A percentile compares a stretch with the other conserved stretches of the same genome.
Conservation (phyloP, 2,888 invertebrate genomes). For the Odontothrips loti region DNA sequence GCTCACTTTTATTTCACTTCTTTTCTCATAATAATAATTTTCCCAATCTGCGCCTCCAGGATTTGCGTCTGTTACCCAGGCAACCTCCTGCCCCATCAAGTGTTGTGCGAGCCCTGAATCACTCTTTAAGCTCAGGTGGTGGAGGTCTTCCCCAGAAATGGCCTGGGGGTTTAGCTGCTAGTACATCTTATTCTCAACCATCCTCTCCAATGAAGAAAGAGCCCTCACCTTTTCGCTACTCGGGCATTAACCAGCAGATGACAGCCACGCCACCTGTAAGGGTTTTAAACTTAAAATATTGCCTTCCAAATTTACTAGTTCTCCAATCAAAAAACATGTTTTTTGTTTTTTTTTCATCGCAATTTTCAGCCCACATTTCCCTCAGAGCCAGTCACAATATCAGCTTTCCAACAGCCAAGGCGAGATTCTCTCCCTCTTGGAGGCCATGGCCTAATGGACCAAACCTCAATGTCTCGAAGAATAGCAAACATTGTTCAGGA, state of each 20-base stretch:
- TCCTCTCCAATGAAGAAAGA: constrained; percentile 67
- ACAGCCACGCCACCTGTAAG: constrained; percentile 14
- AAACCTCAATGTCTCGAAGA: constrained; percentile 33
- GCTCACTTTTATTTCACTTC: not conserved
- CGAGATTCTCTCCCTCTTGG: constrained; percentile 11
- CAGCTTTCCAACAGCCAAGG: constrained; percentile 41
- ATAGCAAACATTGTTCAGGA: constrained; percentile 46
- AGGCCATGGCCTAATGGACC: not conserved
- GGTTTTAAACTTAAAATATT: not conserved
- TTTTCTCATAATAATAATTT: not conserved
- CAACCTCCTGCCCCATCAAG: constrained; percentile 57
- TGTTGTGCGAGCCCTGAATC: constrained; percentile 62
- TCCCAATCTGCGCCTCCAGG: constrained; percentile 41
- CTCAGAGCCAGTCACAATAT: constrained; percentile 38
- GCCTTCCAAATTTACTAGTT: not conserved
- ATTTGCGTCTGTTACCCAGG: constrained; percentile 45
- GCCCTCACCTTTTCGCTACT: constrained; percentile 54
- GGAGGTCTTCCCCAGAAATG: constrained; percentile 39
- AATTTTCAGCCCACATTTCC: constrained; percentile 33
- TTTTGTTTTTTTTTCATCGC: not conserved
- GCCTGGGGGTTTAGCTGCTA: not conserved
- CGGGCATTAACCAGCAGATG: constrained; percentile 31
- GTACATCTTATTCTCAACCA: constrained; percentile 55
- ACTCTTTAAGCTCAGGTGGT: constrained; percentile 44
- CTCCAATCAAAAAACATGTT: not conserved